Percentiles rank a stretch among this genome's conserved stretches.
Evolutionary conservation across 2,113 vertebrate species (phyloP).

Genomic region (Xerus inauris): DNA sequence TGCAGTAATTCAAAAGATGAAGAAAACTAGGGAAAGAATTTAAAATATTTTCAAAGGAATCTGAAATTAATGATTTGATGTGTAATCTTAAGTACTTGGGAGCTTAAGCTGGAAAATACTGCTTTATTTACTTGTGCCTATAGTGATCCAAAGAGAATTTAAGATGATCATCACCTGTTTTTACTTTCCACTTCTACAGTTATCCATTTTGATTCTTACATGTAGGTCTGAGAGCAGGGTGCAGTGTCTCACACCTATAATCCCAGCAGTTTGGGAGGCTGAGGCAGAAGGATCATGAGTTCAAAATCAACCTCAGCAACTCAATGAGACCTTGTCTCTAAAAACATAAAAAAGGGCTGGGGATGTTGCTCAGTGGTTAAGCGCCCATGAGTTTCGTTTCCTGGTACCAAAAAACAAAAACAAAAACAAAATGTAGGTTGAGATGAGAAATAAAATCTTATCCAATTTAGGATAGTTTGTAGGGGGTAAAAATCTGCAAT

Average conservation of each 20-base stretch:
- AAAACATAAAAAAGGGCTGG: too few species aligned
- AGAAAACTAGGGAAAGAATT: not conserved
- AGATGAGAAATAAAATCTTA: not conserved
- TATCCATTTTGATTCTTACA: not conserved
- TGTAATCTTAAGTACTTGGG: not conserved
- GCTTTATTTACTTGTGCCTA: not conserved
- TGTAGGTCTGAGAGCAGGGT: not conserved
- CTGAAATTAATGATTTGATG: not conserved
- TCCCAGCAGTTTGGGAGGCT: too few species aligned
- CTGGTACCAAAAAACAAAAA: too few species aligned
- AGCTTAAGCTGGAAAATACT: not conserved
- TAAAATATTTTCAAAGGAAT: not conserved
- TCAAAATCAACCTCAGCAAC: too few species aligned
- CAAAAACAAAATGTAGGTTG: not conserved
- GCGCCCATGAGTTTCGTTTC: too few species aligned
- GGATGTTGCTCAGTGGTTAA: too few species aligned
- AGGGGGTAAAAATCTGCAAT: not conserved
- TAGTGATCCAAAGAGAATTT: slow-evolving; percentile 9
- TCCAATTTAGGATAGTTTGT: not conserved
- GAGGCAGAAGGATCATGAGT: too few species aligned
- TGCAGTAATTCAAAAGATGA: not conserved
- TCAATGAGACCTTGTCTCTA: too few species aligned
- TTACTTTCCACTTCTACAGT: not conserved
- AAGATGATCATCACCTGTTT: not conserved
- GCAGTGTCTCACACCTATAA: too few species aligned